Percentiles rank a stretch among this genome's conserved stretches.
Conservation (phyloP, 2,113 vertebrate species). For the Sciurus niger region DNA sequence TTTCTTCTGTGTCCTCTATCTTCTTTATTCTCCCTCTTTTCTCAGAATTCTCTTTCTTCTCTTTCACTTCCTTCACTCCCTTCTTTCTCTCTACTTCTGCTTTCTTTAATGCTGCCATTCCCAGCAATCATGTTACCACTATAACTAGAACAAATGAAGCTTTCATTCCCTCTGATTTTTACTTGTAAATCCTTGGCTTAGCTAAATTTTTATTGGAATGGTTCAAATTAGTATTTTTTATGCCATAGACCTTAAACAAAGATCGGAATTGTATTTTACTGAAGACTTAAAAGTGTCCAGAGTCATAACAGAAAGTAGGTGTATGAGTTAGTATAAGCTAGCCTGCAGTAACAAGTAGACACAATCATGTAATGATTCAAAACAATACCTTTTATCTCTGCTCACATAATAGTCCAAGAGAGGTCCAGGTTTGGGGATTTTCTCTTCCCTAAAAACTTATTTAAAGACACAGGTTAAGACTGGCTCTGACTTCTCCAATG, state of each 20-base stretch:
- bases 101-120: not conserved
- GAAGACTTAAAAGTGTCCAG: not conserved
- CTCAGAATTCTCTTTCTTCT: not conserved
- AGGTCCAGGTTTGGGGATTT: not conserved
- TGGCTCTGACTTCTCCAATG: not conserved
- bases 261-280: not conserved
- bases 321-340: not conserved
- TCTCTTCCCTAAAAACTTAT: not conserved
- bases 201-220: not conserved
- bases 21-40: not conserved
- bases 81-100: not conserved
- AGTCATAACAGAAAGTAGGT: not conserved
- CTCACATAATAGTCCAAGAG: not conserved
- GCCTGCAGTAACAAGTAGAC: not conserved
- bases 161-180: conserved; percentile 12
- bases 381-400: not conserved
- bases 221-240: not conserved
- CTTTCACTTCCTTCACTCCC: not conserved
- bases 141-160: not conserved
- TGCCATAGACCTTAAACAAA: not conserved
- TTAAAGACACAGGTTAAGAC: not conserved
- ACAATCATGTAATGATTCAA: not conserved
- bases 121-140: not conserved
- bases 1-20: not conserved
- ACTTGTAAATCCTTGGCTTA: not conserved